phyloP scores from a whole-genome alignment of 2,888 invertebrate genomes.

The Campopleginae sp. region DNA sequence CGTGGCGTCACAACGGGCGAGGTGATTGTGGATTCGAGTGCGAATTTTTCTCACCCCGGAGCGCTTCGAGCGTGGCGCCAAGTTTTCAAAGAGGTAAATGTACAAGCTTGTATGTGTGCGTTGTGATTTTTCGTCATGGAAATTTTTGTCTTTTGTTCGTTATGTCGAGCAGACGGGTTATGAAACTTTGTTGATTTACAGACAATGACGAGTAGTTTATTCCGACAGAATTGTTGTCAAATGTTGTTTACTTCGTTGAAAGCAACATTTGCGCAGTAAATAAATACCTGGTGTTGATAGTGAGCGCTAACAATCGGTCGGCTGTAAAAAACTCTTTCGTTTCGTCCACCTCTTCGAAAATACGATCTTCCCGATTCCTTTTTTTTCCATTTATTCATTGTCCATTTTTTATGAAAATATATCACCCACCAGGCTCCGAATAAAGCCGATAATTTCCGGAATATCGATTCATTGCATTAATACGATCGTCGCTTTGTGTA shows the following conservation, averaged over 20 bases:
- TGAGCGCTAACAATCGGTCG: background rate
- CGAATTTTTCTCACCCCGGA: slow-evolving; percentile 33
- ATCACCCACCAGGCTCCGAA: background rate
- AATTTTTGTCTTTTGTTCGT: slow-evolving; percentile 10
- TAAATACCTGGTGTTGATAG: background rate
- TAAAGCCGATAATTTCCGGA: background rate
- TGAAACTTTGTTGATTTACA: slow-evolving; percentile 7
- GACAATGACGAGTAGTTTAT: background rate
- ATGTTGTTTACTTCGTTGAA: background rate
- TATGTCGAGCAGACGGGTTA: background rate
- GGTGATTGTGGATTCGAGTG: background rate
- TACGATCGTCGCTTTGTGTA: background rate
- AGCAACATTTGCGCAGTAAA: background rate
- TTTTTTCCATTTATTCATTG: background rate
- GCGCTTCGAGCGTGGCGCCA: slow-evolving; percentile 44
- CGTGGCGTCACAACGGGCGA: slow-evolving; percentile 15
- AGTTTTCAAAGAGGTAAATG: slow-evolving; percentile 47
- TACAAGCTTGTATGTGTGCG: background rate
- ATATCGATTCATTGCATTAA: background rate
- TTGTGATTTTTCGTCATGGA: background rate
- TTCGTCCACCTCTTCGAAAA: background rate
- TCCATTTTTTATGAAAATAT: background rate
- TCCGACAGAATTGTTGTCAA: background rate
- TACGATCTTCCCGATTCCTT: background rate
- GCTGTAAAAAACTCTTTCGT: background rate